A percentile compares a stretch with the other conserved stretches of the same genome.
phyloP scores from a whole-genome alignment of 2,113 vertebrate genomes.

The Cettia cetti region DNA sequence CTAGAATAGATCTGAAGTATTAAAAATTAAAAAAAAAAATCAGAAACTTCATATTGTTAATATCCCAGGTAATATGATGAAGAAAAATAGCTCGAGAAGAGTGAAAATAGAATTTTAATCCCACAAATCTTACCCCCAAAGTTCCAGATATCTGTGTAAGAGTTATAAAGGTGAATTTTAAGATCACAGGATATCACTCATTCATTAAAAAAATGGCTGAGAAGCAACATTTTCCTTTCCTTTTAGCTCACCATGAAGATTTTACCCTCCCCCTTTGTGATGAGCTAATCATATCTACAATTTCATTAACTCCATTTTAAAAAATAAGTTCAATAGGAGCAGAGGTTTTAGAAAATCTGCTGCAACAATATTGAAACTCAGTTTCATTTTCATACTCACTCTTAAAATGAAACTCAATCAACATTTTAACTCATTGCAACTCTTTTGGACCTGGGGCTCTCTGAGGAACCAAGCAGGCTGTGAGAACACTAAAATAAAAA shows the following conservation, averaged over 20 bases:
- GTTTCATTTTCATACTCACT: background rate
- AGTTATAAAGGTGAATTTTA: background rate
- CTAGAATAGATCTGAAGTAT: constrained; percentile 88
- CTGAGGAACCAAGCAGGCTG: background rate
- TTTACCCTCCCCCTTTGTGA: background rate
- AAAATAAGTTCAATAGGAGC: background rate
- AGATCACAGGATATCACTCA: background rate
- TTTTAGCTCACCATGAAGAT: background rate
- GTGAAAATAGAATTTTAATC: background rate
- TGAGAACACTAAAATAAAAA: background rate
- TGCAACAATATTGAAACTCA: background rate
- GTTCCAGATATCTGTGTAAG: background rate
- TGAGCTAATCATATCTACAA: background rate
- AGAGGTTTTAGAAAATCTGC: background rate
- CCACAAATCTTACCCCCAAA: background rate
- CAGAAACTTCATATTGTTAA: background rate
- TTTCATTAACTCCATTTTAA: background rate
- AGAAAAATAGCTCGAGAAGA: background rate
- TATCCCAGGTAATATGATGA: background rate
- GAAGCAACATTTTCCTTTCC: background rate
- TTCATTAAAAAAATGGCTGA: background rate
- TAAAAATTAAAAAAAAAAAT: background rate
- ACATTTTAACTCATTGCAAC: background rate
- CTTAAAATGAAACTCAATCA: background rate
- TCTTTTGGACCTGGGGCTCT: background rate